Conservation (phyloP, 2,113 vertebrate genomes). For the Etheostoma spectabile region DNA sequence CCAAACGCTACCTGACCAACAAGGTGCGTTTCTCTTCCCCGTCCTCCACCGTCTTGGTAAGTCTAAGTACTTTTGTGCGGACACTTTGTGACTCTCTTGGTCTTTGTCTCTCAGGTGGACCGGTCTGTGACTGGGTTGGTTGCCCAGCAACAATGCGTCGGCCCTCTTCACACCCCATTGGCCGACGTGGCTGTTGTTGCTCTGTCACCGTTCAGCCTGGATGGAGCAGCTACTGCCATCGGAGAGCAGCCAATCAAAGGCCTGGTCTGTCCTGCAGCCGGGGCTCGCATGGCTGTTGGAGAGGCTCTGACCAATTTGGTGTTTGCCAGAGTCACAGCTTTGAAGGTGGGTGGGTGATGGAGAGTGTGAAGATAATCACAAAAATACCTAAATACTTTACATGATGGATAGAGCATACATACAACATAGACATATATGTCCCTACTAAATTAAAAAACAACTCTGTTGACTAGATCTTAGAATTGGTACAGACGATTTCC, state of each 20-base stretch:
- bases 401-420: rapidly evolving
- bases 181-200: conserved; percentile 93
- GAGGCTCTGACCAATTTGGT: conserved; percentile 95
- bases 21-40: conserved; percentile 83
- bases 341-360: conserved; percentile 79
- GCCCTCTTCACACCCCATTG: conserved; percentile 93
- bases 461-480: not conserved
- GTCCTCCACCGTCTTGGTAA: too few species aligned
- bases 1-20: conserved; percentile 95
- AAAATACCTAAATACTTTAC: too few species aligned
- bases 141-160: conserved; percentile 96
- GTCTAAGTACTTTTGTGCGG: not conserved
- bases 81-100: not conserved
- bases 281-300: conserved; percentile 90
- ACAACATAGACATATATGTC: not conserved
- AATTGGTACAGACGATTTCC: not conserved
- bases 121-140: conserved; percentile 94
- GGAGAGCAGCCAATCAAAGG: conserved; percentile 96
- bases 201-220: conserved; percentile 87
- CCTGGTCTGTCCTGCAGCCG: conserved; percentile 86
- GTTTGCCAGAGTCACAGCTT: conserved; percentile 89
- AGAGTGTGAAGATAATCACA: not conserved
- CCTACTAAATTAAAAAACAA: not conserved
- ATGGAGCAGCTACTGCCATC: conserved; percentile 90
- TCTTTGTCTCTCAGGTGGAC: conserved; percentile 86